Conservation (phyloP, 2,113 vertebrate genomes). For the Tamias sibiricus region DNA sequence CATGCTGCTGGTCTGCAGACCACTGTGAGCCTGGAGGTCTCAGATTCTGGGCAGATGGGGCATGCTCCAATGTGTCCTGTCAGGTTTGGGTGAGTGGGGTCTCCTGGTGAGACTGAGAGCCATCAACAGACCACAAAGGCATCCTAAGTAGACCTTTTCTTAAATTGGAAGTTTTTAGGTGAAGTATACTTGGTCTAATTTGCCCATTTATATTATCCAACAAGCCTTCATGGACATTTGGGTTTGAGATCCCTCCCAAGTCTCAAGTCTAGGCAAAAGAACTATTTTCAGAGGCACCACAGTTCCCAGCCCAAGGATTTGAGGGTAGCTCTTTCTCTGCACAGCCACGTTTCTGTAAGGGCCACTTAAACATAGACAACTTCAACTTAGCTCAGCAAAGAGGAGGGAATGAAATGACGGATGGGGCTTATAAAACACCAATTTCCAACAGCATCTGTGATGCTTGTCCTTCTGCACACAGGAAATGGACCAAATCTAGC, state of each 20-base stretch:
- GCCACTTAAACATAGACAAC: background rate
- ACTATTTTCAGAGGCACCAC: background rate
- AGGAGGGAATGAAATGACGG: background rate
- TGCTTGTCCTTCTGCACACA: background rate
- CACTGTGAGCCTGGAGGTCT: background rate
- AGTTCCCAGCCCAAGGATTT: background rate
- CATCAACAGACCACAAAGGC: too few species aligned
- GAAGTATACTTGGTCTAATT: background rate
- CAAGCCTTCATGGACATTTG: background rate
- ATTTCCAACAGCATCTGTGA: background rate
- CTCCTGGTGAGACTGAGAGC: background rate
- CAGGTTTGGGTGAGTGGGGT: accelerated
- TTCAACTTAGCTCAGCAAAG: background rate
- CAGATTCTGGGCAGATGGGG: background rate
- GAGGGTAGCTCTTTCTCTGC: background rate
- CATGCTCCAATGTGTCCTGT: background rate
- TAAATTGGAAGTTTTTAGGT: background rate
- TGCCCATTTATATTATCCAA: background rate
- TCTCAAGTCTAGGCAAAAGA: background rate
- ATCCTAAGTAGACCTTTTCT: background rate
- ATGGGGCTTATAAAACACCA: accelerated
- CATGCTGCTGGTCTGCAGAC: background rate
- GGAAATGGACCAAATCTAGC: background rate
- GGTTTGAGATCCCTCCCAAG: background rate
- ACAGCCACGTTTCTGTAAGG: background rate